Percentiles rank a stretch among this genome's conserved stretches.
These are phyloP conservation scores for Tylochromis polylepis DNA, from an alignment of 2,113 vertebrate genomes.

Conservation along the genomic window DNA sequence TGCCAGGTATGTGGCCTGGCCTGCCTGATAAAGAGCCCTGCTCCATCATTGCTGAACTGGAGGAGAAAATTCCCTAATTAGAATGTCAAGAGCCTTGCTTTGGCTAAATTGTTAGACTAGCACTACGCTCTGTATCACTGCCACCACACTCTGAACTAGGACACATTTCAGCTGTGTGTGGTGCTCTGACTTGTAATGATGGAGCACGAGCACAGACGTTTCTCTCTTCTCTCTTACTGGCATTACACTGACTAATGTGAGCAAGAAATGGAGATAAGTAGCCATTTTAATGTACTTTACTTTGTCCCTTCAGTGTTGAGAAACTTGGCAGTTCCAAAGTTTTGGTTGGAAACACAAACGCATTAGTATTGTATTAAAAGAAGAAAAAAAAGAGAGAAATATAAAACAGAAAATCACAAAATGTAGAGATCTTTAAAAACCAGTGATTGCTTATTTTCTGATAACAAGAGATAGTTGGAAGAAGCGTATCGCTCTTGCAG, in stretches of 20 bases:
- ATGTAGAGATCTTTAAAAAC: neutral
- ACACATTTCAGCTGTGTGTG: neutral
- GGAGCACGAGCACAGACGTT: neutral
- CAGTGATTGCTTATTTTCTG: neutral
- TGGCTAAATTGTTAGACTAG: slow-evolving; percentile 31
- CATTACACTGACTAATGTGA: neutral
- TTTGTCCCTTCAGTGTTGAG: neutral
- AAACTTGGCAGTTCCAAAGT: neutral
- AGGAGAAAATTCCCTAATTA: slow-evolving; percentile 66
- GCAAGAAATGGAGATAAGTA: neutral
- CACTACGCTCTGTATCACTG: slow-evolving; percentile 23
- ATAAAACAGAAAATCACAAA: neutral
- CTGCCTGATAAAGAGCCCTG: slow-evolving; percentile 58
- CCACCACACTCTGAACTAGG: slow-evolving; percentile 15
- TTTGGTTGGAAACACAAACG: neutral
- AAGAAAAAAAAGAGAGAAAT: neutral
- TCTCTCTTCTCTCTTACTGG: neutral
- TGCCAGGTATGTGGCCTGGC: slow-evolving; percentile 68
- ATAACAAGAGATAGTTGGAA: neutral
- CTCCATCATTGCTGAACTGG: slow-evolving; percentile 62
- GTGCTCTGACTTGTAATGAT: slow-evolving; percentile 3
- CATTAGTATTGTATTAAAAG: neutral
- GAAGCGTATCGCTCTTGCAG: neutral
- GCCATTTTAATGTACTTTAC: neutral
- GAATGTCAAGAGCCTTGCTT: slow-evolving; percentile 51